phyloP scores from a whole-genome alignment of 23 tunicate species.

The Pegea sp. region DNA sequence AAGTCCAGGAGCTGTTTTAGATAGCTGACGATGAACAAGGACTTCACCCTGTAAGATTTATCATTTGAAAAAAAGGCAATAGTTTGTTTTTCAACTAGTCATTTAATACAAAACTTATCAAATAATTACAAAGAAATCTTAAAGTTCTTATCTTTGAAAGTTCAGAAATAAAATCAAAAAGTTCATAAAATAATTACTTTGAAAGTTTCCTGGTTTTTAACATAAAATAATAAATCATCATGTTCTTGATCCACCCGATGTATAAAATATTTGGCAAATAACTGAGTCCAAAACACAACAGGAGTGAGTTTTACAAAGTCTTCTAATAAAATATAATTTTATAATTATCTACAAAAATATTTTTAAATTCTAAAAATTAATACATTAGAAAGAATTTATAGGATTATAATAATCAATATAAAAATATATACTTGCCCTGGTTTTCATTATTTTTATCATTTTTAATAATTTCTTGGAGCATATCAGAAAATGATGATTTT shows the following conservation, averaged over 20 bases:
- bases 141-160: no score
- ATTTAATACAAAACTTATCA: not conserved
- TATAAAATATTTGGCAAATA: slow-evolving; percentile 78
- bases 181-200: not conserved
- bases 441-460: slow-evolving; percentile 54
- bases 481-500: slow-evolving; percentile 20
- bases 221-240: slow-evolving; percentile 80
- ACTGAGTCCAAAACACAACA: slow-evolving; percentile 81
- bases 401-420: not conserved
- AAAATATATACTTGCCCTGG: slow-evolving; percentile 37
- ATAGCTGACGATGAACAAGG: slow-evolving; percentile 51
- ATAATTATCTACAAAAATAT: not conserved
- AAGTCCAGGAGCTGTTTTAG: slow-evolving; percentile 57
- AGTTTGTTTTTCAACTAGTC: not conserved
- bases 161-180: no score
- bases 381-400: not conserved
- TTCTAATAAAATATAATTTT: slow-evolving; percentile 3
- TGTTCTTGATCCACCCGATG: slow-evolving; percentile 57
- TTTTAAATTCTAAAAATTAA: not conserved
- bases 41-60: slow-evolving; percentile 11
- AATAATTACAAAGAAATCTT: no score
- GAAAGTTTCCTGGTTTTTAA: slow-evolving; percentile 4
- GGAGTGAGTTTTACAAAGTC: slow-evolving; percentile 59
- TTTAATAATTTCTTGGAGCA: slow-evolving; percentile 56
- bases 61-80: not conserved